A percentile compares a stretch with the other conserved stretches of the same genome.
phyloP scores from a whole-genome alignment of 2,113 vertebrate species.

The Caloenas nicobarica region DNA sequence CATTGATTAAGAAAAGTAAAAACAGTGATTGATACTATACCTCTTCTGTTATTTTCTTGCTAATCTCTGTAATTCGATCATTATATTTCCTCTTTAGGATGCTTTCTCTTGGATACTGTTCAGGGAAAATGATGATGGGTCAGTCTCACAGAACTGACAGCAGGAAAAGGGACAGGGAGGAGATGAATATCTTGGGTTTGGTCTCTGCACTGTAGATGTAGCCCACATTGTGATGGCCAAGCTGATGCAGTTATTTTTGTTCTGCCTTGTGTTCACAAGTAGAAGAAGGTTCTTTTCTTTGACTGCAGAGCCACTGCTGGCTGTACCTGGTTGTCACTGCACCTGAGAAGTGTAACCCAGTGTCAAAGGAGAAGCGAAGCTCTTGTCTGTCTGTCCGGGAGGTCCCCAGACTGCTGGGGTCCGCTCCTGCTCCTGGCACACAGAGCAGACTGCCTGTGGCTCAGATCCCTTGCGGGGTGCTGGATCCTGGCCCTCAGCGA shows the following conservation, averaged over 20 bases:
- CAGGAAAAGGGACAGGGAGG: accelerated
- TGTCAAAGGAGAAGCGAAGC: background rate
- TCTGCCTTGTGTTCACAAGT: background rate
- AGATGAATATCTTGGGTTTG: accelerated
- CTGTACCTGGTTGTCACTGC: background rate
- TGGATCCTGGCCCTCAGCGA: background rate
- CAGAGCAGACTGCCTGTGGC: background rate
- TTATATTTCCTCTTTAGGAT: background rate
- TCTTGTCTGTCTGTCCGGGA: background rate
- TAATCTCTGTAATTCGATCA: background rate
- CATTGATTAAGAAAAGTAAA: background rate
- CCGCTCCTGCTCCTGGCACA: background rate
- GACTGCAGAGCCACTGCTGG: background rate
- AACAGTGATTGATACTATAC: accelerated
- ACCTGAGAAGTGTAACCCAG: accelerated
- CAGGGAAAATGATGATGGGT: accelerated
- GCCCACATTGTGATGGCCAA: accelerated
- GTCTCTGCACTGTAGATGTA: background rate
- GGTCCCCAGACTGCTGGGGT: background rate
- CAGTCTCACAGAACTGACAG: background rate
- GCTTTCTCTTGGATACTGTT: background rate
- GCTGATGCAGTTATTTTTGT: background rate
- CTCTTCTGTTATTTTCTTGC: background rate
- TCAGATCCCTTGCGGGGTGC: background rate
- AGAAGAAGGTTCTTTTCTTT: background rate